Evolutionary conservation across 2,113 vertebrate genomes (phyloP).

Genomic region (Gallinago paraguaiae): DNA sequence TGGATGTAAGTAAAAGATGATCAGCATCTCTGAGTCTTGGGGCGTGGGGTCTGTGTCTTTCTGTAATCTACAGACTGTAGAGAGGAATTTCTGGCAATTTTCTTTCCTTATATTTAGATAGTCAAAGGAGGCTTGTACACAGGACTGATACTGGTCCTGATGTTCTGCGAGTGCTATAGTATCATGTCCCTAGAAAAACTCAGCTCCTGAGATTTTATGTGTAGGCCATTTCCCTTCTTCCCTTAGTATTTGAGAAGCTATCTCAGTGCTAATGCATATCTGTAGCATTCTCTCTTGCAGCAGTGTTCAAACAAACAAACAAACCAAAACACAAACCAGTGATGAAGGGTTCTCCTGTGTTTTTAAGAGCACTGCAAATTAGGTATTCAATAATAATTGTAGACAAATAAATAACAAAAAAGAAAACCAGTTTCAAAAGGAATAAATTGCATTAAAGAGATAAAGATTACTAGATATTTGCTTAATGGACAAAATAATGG

Average conservation of each 20-base stretch:
- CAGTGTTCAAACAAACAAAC: neutral
- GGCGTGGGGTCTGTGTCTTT: fast-evolving
- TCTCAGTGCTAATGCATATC: neutral
- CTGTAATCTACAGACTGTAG: neutral
- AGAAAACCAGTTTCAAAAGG: neutral
- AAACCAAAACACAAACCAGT: neutral
- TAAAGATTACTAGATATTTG: neutral
- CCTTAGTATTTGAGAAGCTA: neutral
- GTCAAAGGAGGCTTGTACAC: neutral
- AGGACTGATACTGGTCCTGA: neutral
- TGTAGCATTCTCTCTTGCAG: neutral
- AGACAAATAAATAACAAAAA: neutral
- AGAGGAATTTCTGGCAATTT: neutral
- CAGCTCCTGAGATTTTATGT: neutral
- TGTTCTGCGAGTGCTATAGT: neutral
- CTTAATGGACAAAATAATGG: neutral
- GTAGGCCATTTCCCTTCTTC: neutral
- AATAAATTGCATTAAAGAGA: neutral
- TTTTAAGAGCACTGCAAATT: neutral
- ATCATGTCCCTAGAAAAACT: neutral
- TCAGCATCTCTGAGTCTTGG: neutral
- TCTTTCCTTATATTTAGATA: neutral
- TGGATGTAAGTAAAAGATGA: constrained; percentile 90
- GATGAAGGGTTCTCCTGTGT: neutral
- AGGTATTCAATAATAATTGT: neutral